Evolutionary conservation across 2,888 invertebrate genomes (phyloP).

Genomic region (Synergus laeviventris): DNA sequence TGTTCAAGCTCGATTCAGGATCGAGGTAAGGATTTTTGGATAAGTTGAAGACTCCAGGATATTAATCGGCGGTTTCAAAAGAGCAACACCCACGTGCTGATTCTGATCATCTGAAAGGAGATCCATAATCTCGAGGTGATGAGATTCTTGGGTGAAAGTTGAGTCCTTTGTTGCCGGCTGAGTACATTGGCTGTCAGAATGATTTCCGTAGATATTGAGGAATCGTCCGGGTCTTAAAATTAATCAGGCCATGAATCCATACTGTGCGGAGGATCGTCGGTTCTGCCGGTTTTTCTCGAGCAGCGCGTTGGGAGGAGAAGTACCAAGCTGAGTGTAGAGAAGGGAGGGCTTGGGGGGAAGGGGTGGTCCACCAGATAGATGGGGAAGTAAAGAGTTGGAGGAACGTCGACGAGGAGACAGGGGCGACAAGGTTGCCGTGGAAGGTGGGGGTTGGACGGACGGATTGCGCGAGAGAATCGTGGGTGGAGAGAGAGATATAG

Average conservation of each 20-base stretch:
- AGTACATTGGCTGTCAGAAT: not conserved
- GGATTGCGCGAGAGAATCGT: constrained; percentile 47
- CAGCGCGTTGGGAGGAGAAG: constrained; percentile 43
- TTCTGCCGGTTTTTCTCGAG: constrained; percentile 41
- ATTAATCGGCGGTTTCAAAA: not conserved
- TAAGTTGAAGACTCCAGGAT: not conserved
- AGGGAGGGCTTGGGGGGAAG: constrained; percentile 48
- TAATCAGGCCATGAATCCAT: constrained; percentile 41
- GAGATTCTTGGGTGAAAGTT: not conserved
- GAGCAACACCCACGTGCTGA: not conserved
- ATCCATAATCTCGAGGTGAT: not conserved
- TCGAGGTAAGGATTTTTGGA: not conserved
- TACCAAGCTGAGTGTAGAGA: constrained; percentile 44
- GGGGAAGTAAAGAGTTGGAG: constrained; percentile 39
- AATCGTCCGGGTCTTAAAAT: constrained; percentile 30
- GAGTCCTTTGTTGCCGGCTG: not conserved
- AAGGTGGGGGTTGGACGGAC: constrained; percentile 44
- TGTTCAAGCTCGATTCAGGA: no score
- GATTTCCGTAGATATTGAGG: constrained; percentile 1
- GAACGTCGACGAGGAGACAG: constrained; percentile 35
- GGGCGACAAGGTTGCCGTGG: constrained; percentile 40
- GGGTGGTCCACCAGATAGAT: constrained; percentile 26
- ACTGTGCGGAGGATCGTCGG: constrained; percentile 38
- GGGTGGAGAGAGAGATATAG: constrained; percentile 41
- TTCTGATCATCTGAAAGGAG: not conserved